Evolutionary conservation across 2,797 vertebrate species (phyloP).

Genomic region (Sebastes miniatus): DNA sequence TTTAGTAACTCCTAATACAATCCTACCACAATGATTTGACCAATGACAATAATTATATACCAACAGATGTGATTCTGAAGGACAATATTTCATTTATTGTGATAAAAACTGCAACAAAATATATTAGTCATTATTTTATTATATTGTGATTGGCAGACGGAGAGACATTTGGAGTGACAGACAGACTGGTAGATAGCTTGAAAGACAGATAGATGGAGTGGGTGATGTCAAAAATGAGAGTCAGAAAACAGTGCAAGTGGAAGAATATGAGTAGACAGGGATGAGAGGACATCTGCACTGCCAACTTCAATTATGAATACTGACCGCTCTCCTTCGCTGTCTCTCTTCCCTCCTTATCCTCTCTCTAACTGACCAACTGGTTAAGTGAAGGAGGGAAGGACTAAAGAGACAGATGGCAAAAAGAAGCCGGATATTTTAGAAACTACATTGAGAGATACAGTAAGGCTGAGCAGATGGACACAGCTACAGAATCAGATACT

Average conservation of each 20-base stretch:
- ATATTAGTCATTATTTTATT: background rate
- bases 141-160: background rate
- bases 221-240: conserved; percentile 9
- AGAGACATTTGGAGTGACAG: background rate
- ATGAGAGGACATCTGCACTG: conserved; percentile 62
- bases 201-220: background rate
- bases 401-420: conserved; percentile 49
- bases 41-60: background rate
- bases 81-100: background rate
- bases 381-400: conserved; percentile 22
- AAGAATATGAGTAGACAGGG: conserved; percentile 46
- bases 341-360: conserved; percentile 6
- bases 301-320: conserved; percentile 67
- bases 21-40: background rate
- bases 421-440: conserved; percentile 15
- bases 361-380: conserved; percentile 49
- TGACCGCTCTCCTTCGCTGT: conserved; percentile 29
- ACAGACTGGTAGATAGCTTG: background rate
- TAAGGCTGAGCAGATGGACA: conserved; percentile 37
- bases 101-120: background rate
- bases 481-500: conserved; percentile 24
- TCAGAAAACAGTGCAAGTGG: conserved; percentile 36
- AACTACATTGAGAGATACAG: conserved; percentile 18
- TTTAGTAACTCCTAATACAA: background rate
- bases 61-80: background rate